These are phyloP conservation scores for Kuschelorhynchus macadamiae DNA, from an alignment of 2,888 invertebrate genomes.

Conservation along the genomic window DNA sequence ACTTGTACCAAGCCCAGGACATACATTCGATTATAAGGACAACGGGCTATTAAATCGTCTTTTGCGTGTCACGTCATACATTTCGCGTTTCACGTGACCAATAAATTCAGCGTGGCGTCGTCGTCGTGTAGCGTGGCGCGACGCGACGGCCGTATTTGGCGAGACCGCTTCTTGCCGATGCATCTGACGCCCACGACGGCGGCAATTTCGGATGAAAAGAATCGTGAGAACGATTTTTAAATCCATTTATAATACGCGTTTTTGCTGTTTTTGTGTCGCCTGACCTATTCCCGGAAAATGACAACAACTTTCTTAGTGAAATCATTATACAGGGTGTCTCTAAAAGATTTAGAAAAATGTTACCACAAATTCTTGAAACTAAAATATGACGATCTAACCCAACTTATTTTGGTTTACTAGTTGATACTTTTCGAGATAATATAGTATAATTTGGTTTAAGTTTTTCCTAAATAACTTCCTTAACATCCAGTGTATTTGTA, in stretches of 20 bases:
- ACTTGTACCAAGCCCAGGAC: too few relatives aligned
- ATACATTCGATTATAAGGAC: constrained; percentile 14
- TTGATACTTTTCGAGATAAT: too few relatives aligned
- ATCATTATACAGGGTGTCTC: too few relatives aligned
- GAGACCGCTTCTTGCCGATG: constrained; percentile 37
- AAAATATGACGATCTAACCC: too few relatives aligned
- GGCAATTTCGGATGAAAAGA: constrained; percentile 30
- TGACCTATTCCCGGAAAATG: constrained; percentile 14
- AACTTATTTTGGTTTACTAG: too few relatives aligned
- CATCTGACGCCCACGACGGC: constrained; percentile 35
- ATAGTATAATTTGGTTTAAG: too few relatives aligned
- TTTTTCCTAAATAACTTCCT: too few relatives aligned
- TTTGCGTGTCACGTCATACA: constrained; percentile 16
- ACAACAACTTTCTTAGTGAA: constrained; percentile 11
- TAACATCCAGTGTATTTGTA: too few relatives aligned
- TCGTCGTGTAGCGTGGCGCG: constrained; percentile 28
- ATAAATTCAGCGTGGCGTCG: constrained; percentile 43
- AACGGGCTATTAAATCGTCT: constrained; percentile 23
- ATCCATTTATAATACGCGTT: constrained; percentile 24
- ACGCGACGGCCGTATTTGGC: constrained; percentile 34
- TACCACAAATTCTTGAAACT: too few relatives aligned
- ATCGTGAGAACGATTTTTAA: constrained; percentile 45
- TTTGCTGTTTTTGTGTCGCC: constrained; percentile 17
- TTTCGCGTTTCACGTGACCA: constrained; percentile 33
- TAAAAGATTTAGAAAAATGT: too few relatives aligned